Conservation (phyloP, 2,113 vertebrate genomes). For the Fulica atra region DNA sequence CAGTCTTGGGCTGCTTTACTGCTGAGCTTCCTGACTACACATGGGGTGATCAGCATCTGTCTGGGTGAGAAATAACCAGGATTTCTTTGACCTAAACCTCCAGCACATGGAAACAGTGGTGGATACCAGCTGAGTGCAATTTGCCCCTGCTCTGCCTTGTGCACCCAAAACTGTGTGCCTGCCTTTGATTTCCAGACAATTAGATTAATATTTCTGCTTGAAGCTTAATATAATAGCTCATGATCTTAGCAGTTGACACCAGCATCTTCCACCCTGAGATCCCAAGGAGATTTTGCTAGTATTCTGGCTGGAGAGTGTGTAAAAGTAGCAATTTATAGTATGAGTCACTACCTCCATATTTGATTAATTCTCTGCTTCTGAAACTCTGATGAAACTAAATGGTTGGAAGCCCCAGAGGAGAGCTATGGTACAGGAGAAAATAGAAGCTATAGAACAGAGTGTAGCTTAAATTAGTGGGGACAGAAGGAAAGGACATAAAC, state of each 20-base stretch:
- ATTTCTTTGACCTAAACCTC: not conserved
- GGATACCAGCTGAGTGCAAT: not conserved
- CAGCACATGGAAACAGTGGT: not conserved
- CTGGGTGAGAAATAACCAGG: not conserved
- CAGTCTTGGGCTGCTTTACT: not conserved
- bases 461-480: not conserved
- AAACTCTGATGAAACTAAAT: not conserved
- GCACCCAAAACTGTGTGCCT: not conserved
- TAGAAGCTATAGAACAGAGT: not conserved
- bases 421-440: not conserved
- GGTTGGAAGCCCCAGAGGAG: not conserved
- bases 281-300: not conserved
- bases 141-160: not conserved
- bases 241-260: not conserved
- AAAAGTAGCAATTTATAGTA: not conserved
- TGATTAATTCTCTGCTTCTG: slow-evolving; percentile 19
- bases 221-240: not conserved
- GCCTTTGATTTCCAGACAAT: not conserved
- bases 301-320: not conserved
- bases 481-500: not conserved
- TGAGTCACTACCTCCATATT: not conserved
- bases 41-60: not conserved
- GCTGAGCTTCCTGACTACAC: not conserved
- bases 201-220: not conserved
- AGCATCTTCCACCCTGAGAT: not conserved